Evolutionary conservation across 2,888 invertebrate species (phyloP).

Genomic region (Craniophora ligustri): DNA sequence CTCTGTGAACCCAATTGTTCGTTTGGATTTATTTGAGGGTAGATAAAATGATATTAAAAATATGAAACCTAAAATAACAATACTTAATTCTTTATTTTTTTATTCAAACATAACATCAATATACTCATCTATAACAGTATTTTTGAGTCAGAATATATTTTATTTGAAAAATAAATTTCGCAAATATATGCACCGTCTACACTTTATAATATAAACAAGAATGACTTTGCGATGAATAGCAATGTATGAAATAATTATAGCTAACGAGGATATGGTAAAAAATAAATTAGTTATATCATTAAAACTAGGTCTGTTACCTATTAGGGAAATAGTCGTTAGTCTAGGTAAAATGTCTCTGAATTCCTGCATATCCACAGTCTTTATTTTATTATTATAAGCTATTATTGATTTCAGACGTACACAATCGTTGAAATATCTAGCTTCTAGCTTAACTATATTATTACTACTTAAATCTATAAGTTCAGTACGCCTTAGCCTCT

Average conservation of each 20-base stretch:
- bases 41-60: neutral
- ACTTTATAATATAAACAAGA: neutral
- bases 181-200: neutral
- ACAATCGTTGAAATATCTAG: conserved; percentile 1
- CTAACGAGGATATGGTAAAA: conserved; percentile 1
- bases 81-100: neutral
- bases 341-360: conserved; percentile 11
- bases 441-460: conserved; percentile 2
- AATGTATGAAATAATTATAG: conserved; percentile 1
- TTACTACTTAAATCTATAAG: conserved; percentile 16
- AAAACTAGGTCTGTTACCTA: neutral
- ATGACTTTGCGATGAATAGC: neutral
- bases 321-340: conserved; percentile 2
- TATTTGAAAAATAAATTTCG: neutral
- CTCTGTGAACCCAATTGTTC: neutral
- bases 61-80: neutral
- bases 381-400: conserved; percentile 8
- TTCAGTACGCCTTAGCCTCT: neutral
- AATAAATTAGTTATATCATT: neutral
- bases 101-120: neutral
- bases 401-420: neutral
- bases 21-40: neutral
- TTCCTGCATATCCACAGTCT: neutral
- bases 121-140: conserved; percentile 6
- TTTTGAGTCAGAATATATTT: neutral